Evolutionary conservation across 2,888 invertebrate species (phyloP).

Genomic region (Chironomus tentans): DNA sequence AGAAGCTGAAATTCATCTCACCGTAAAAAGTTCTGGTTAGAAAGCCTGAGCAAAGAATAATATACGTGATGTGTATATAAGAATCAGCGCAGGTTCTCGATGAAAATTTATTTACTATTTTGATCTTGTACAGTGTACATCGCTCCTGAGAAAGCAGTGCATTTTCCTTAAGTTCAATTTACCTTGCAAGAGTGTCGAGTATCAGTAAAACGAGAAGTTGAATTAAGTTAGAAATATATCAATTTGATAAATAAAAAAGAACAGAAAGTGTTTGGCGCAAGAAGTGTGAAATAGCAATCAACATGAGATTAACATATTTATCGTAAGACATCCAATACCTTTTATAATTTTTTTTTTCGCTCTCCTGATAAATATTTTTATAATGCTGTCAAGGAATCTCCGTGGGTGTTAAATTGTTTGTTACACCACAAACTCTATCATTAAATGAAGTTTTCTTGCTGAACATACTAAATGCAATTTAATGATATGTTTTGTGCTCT

Average conservation of each 20-base stretch:
- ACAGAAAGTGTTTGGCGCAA: neutral
- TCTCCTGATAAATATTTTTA: neutral
- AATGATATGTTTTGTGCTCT: no score
- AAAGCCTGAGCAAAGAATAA: neutral
- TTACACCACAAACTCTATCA: no score
- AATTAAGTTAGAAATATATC: no score
- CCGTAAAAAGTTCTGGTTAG: neutral
- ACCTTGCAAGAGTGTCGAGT: neutral
- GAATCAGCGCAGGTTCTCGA: neutral
- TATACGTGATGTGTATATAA: constrained; percentile 1
- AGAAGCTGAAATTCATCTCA: neutral
- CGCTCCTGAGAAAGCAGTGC: neutral
- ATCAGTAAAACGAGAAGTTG: neutral
- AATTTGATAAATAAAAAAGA: neutral
- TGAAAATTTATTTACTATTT: constrained; percentile 18
- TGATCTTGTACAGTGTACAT: constrained; percentile 12
- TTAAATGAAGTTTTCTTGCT: no score
- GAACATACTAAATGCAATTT: no score
- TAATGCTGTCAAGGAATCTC: neutral
- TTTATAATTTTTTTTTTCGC: neutral
- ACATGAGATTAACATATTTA: constrained; percentile 15
- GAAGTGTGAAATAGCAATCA: neutral
- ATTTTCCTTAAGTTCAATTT: neutral
- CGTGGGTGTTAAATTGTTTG: neutral
- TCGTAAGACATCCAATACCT: constrained; percentile 12